Evolutionary conservation across 2,888 invertebrate genomes (phyloP).

Genomic region (Eupithecia abbreviata): DNA sequence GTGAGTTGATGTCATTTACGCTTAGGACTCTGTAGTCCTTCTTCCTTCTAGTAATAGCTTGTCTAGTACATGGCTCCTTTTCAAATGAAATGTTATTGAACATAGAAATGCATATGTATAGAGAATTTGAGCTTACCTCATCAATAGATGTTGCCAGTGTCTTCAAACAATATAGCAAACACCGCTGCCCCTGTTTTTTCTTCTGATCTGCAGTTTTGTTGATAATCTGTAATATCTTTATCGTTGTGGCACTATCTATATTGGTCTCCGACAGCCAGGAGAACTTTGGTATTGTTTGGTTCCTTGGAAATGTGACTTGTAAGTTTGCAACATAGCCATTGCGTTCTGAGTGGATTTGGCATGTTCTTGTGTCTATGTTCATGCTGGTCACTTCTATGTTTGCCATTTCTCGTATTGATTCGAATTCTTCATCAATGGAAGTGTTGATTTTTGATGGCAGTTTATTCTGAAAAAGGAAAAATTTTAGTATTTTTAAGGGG

Average conservation of each 20-base stretch:
- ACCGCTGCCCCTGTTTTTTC: constrained; percentile 92
- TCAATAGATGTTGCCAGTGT: constrained; percentile 78
- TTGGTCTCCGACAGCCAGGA: constrained; percentile 81
- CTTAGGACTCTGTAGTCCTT: too few relatives aligned
- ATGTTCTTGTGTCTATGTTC: constrained; percentile 84
- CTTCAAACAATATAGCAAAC: constrained; percentile 92
- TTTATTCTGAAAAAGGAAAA: constrained; percentile 64
- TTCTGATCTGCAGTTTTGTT: constrained; percentile 92
- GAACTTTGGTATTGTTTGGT: constrained; percentile 79
- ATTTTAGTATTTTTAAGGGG: not conserved
- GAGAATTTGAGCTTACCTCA: constrained; percentile 62
- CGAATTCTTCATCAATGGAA: constrained; percentile 80
- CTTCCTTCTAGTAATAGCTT: too few relatives aligned
- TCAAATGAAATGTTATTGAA: not conserved
- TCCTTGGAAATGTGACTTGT: constrained; percentile 85
- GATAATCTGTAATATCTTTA: constrained; percentile 90
- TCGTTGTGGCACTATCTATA: constrained; percentile 88
- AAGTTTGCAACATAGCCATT: constrained; percentile 82
- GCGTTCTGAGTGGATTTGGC: constrained; percentile 83
- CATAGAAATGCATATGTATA: not conserved
- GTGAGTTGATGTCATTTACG: too few relatives aligned
- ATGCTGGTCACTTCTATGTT: constrained; percentile 83
- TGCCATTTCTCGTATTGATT: constrained; percentile 79
- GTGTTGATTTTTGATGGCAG: constrained; percentile 64
- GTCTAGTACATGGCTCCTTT: too few relatives aligned